Conservation (phyloP, 2,113 vertebrate species). For the Paradoxurus hermaphroditus region DNA sequence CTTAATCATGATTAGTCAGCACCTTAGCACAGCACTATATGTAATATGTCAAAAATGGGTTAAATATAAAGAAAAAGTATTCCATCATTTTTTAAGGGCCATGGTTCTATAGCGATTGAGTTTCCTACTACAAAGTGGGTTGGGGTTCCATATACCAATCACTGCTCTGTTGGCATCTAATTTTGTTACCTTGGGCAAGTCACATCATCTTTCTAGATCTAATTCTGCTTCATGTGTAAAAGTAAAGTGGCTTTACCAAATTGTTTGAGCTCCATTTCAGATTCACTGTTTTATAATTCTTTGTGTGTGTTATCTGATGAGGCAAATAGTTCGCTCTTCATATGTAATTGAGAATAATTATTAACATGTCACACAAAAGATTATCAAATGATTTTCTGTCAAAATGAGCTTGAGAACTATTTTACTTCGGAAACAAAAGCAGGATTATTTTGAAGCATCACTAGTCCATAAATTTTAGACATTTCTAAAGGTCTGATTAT, state of each 20-base stretch:
- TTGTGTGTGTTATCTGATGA: neutral
- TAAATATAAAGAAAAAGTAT: neutral
- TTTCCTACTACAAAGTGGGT: neutral
- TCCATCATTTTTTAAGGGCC: neutral
- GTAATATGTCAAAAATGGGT: neutral
- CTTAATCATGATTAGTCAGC: neutral
- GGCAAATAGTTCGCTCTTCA: neutral
- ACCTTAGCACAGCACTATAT: neutral
- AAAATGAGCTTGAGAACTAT: neutral
- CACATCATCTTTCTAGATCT: neutral
- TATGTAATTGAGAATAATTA: neutral
- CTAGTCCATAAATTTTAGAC: neutral
- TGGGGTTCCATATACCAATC: neutral
- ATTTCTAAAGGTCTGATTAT: neutral
- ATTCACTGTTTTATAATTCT: neutral
- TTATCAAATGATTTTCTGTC: neutral
- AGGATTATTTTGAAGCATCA: neutral
- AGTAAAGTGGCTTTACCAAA: neutral
- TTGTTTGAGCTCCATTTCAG: neutral
- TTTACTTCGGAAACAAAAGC: neutral
- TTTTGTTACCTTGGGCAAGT: neutral
- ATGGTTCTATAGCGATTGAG: neutral
- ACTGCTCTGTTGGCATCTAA: neutral
- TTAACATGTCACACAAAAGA: neutral
- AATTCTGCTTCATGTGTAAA: neutral